These are phyloP conservation scores for Meriones unguiculatus DNA, from an alignment of 2,113 vertebrate species.

Conservation along the genomic window DNA sequence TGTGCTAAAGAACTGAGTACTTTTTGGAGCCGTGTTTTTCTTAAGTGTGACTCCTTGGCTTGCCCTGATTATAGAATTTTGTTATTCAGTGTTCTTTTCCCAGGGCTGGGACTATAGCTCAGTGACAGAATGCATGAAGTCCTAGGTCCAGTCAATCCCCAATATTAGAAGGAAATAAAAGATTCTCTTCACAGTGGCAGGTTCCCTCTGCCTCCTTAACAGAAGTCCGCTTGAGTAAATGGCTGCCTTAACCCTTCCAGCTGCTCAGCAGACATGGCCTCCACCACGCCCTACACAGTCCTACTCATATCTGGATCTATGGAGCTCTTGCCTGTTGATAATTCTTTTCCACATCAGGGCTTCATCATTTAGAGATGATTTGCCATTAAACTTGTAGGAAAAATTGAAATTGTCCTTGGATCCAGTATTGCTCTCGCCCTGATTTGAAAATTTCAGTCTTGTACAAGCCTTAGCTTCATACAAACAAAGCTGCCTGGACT, in stretches of 20 bases:
- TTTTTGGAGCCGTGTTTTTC: constrained; percentile 24
- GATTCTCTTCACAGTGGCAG: constrained; percentile 22
- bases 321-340: not conserved
- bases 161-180: not conserved
- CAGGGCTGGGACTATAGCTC: not conserved
- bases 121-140: not conserved
- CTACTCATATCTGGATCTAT: not conserved
- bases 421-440: not conserved
- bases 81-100: not conserved
- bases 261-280: not conserved
- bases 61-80: constrained; percentile 28
- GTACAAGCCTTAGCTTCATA: not conserved
- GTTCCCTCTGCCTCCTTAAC: not conserved
- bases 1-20: not conserved
- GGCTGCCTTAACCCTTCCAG: not conserved
- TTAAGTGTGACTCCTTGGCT: not conserved
- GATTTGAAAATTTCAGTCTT: constrained; percentile 40
- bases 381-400: not conserved
- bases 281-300: not conserved
- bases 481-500: constrained; percentile 18
- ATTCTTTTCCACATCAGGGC: not conserved
- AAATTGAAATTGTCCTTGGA: constrained; percentile 3
- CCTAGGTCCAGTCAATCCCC: not conserved
- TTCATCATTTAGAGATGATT: not conserved
- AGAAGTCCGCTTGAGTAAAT: not conserved